phyloP scores from a whole-genome alignment of 2,113 vertebrate species.

The Bujurquina vittata region DNA sequence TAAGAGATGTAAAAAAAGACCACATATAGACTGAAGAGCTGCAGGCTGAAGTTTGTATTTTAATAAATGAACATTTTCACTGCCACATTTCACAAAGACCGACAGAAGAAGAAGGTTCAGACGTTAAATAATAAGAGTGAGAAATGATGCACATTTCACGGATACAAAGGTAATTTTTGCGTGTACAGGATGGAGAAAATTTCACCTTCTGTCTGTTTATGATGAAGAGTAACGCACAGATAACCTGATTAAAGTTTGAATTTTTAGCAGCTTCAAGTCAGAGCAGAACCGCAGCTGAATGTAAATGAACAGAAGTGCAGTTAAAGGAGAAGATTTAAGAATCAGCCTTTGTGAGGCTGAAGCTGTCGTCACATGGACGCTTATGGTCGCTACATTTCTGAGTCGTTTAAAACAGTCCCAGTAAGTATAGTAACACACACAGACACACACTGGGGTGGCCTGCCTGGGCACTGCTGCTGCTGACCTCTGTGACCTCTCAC shows the following conservation, averaged over 20 bases:
- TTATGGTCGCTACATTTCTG: background rate
- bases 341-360: no score
- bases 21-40: background rate
- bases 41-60: background rate
- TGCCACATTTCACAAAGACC: background rate
- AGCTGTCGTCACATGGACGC: background rate
- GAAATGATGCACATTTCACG: background rate
- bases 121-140: background rate
- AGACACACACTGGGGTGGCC: conserved; percentile 58
- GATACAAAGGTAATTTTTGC: background rate
- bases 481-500: conserved; percentile 72
- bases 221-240: background rate
- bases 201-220: background rate
- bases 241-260: background rate
- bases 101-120: background rate
- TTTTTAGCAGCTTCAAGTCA: background rate
- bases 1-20: background rate
- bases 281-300: no score
- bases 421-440: conserved; percentile 54
- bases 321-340: no score
- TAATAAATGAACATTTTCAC: no score
- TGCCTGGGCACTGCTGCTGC: conserved; percentile 69
- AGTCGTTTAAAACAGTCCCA: background rate
- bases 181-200: background rate
- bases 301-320: no score